Evolutionary conservation across 2,888 invertebrate species (phyloP).

Genomic region (Halocaridina rubra): DNA sequence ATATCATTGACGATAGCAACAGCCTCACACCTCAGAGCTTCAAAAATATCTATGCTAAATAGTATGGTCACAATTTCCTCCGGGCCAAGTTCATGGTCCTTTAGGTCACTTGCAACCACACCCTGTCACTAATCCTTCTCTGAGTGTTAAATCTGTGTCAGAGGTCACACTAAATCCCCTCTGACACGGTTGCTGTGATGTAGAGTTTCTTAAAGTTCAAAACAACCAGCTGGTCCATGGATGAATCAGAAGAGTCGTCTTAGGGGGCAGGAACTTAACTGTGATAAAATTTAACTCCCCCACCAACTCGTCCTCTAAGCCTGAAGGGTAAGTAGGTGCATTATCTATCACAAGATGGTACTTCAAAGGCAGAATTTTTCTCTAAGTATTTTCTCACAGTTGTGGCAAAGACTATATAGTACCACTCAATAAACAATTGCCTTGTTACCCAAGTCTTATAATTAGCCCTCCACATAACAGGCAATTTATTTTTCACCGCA

Average conservation of each 20-base stretch:
- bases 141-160: too few relatives aligned
- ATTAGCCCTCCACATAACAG: too few relatives aligned
- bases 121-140: background rate
- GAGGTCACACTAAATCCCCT: too few relatives aligned
- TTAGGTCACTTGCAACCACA: background rate
- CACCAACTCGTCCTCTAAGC: background rate
- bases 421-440: too few relatives aligned
- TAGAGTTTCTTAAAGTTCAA: background rate
- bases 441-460: too few relatives aligned
- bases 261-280: background rate
- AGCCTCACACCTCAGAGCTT: background rate
- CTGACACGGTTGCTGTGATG: too few relatives aligned
- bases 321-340: background rate
- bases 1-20: background rate
- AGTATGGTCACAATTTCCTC: background rate
- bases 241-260: background rate
- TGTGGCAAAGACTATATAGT: too few relatives aligned
- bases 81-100: background rate
- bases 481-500: too few relatives aligned
- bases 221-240: background rate
- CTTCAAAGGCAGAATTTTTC: background rate
- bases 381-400: background rate
- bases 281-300: background rate
- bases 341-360: background rate
- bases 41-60: background rate